These are phyloP conservation scores for Channa striata DNA, from an alignment of 2,797 vertebrate genomes.

Conservation along the genomic window DNA sequence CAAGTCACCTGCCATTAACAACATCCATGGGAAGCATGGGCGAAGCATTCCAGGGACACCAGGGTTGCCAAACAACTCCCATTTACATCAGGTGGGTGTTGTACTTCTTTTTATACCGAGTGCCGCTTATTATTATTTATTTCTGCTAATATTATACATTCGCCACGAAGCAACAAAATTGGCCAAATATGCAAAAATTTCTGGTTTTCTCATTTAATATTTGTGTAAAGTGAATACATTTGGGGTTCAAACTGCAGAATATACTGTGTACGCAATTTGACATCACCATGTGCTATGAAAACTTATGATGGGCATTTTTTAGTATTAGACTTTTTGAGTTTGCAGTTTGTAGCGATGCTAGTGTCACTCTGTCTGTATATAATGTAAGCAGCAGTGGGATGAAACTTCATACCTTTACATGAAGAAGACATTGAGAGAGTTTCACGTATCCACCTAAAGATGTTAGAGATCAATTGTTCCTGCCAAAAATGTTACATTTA, in stretches of 20 bases:
- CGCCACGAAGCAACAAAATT: no score
- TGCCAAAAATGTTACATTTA: not conserved
- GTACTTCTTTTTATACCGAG: not conserved
- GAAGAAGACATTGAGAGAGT: not conserved
- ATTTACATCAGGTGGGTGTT: slow-evolving; percentile 94
- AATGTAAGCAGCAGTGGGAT: no score
- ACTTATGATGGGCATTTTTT: no score
- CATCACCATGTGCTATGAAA: not conserved
- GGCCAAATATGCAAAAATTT: no score
- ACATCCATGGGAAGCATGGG: slow-evolving; percentile 94
- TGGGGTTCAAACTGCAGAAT: no score
- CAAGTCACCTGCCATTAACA: slow-evolving; percentile 94
- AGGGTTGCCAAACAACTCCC: slow-evolving; percentile 93
- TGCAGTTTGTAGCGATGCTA: not conserved
- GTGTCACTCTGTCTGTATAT: not conserved
- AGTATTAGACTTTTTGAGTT: not conserved
- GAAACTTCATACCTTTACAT: no score
- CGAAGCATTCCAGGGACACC: slow-evolving; percentile 91
- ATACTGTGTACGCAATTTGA: no score
- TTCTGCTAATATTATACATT: no score
- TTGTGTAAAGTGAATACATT: no score
- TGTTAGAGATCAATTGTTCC: no score
- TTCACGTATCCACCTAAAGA: not conserved
- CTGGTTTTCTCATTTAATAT: no score
- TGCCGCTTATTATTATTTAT: not conserved